These are phyloP conservation scores for Thalassophryne amazonica DNA, from an alignment of 2,797 vertebrate species.

Conservation along the genomic window DNA sequence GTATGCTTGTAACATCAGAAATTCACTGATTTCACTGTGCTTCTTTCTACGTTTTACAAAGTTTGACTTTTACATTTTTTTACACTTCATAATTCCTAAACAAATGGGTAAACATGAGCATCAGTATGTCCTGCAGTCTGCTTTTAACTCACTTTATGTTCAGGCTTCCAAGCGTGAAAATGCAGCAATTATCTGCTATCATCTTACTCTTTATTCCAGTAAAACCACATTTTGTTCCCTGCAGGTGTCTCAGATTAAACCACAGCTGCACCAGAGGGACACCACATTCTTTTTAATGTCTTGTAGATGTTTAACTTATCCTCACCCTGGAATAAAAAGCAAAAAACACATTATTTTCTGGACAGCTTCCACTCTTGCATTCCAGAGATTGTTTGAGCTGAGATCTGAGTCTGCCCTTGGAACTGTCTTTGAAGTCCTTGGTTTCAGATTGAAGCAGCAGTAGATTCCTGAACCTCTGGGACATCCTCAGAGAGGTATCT, in stretches of 20 bases:
- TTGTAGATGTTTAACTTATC: background rate
- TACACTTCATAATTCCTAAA: background rate
- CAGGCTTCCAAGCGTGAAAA: background rate
- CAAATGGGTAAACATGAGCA: background rate
- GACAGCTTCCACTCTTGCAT: background rate
- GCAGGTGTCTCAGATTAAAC: background rate
- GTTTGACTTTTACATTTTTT: background rate
- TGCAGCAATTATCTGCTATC: background rate
- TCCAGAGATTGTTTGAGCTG: background rate
- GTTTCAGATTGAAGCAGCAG: background rate
- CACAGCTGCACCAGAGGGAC: background rate
- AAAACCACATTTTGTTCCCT: background rate
- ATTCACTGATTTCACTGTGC: background rate
- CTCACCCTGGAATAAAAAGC: background rate
- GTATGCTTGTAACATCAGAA: background rate
- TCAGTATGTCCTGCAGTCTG: background rate
- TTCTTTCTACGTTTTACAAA: background rate
- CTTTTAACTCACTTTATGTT: background rate
- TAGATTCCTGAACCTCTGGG: conserved; percentile 1
- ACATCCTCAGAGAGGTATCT: background rate
- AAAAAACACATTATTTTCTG: too few species aligned
- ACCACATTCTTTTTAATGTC: background rate
- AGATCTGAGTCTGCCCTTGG: background rate
- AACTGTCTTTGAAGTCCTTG: background rate
- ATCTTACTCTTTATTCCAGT: background rate